Percentiles rank a stretch among this genome's conserved stretches.
Conservation (phyloP, 1,140 invertebrate species). For the Limonius californicus region DNA sequence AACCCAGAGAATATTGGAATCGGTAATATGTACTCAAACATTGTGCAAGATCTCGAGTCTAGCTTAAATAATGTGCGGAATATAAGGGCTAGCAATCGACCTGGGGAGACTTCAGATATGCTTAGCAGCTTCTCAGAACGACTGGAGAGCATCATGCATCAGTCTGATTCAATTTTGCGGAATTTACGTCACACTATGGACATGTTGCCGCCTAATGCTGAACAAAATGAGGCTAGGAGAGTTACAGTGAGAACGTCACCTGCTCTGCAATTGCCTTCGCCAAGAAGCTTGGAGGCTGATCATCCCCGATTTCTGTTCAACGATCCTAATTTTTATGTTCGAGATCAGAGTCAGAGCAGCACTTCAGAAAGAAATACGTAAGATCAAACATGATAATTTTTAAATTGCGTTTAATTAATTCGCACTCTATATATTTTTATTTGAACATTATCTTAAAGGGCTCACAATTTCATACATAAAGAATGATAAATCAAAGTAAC, state of each 20-base stretch:
- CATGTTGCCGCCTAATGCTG: conserved; percentile 22
- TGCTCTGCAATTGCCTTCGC: neutral
- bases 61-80: conserved; percentile 41
- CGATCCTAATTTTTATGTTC: conserved; percentile 36
- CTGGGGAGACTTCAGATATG: conserved; percentile 39
- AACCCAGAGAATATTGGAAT: conserved; percentile 29
- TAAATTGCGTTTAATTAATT: too few relatives aligned
- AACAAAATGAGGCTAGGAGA: conserved; percentile 7
- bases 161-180: conserved; percentile 42
- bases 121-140: conserved; percentile 42
- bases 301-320: conserved; percentile 25
- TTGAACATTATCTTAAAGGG: too few relatives aligned
- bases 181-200: conserved; percentile 40
- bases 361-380: neutral
- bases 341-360: conserved; percentile 21
- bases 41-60: conserved; percentile 42
- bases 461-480: too few relatives aligned
- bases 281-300: conserved; percentile 9
- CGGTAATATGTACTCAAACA: conserved; percentile 42
- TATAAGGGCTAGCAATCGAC: conserved; percentile 32
- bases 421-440: too few relatives aligned
- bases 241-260: neutral
- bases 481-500: too few relatives aligned
- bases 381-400: neutral
- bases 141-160: conserved; percentile 43